A percentile compares a stretch with the other conserved stretches of the same genome.
Evolutionary conservation across 2,888 invertebrate species (phyloP).

Genomic region (Nezara viridula): DNA sequence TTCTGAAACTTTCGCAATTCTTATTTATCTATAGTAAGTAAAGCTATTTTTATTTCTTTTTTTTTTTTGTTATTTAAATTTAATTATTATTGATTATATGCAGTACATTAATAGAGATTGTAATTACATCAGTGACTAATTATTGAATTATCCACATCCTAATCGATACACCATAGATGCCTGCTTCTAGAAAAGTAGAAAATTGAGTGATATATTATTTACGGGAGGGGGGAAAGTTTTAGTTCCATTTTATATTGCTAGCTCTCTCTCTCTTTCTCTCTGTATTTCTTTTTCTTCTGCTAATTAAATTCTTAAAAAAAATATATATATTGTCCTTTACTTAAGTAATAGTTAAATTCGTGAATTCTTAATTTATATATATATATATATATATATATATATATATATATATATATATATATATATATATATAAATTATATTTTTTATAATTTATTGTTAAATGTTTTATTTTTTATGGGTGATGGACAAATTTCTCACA

Average conservation of each 20-base stretch:
- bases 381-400: too few relatives aligned
- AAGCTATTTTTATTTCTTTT: not conserved
- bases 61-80: not conserved
- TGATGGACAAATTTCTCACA: too few relatives aligned
- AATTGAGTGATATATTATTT: constrained; percentile 10
- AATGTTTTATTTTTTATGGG: too few relatives aligned
- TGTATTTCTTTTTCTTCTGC: not conserved
- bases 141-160: not conserved
- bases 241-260: not conserved
- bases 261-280: not conserved
- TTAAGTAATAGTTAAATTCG: too few relatives aligned
- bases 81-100: not conserved
- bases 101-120: not conserved
- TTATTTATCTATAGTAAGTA: not conserved
- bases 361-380: not conserved
- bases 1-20: not conserved
- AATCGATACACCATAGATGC: not conserved
- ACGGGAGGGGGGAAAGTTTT: not conserved
- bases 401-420: too few relatives aligned
- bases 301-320: not conserved
- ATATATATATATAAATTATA: too few relatives aligned
- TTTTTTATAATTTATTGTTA: too few relatives aligned
- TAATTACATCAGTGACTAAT: not conserved
- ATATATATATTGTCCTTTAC: too few relatives aligned
- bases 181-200: constrained; percentile 3